These are phyloP conservation scores for Bugula neritina DNA, from an alignment of 2,888 invertebrate genomes.

Conservation along the genomic window DNA sequence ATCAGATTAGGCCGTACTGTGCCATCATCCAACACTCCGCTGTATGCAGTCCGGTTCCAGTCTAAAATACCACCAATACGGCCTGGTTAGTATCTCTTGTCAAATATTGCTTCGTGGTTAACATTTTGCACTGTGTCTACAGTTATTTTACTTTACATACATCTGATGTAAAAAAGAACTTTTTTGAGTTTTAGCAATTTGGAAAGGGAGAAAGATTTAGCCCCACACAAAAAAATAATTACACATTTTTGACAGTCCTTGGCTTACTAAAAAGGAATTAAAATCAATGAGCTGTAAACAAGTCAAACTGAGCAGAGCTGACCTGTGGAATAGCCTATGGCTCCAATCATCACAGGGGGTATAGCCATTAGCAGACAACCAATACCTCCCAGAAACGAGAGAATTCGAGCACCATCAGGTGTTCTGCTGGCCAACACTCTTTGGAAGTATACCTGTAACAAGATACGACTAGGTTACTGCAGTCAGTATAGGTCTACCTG, in stretches of 20 bases:
- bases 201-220: too few relatives aligned
- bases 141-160: too few relatives aligned
- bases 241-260: too few relatives aligned
- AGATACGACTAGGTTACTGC: neutral
- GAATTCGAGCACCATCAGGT: slow-evolving; percentile 30
- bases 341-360: slow-evolving; percentile 35
- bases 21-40: slow-evolving; percentile 32
- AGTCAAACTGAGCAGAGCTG: too few relatives aligned
- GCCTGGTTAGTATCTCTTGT: too few relatives aligned
- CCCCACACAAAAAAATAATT: too few relatives aligned
- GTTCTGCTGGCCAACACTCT: slow-evolving; percentile 35
- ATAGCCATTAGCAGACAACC: slow-evolving; percentile 33
- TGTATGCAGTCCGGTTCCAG: slow-evolving; percentile 33
- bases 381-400: slow-evolving; percentile 32
- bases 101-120: too few relatives aligned
- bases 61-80: slow-evolving; percentile 30
- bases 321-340: slow-evolving; percentile 36
- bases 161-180: too few relatives aligned
- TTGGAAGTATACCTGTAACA: slow-evolving; percentile 33
- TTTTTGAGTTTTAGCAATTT: too few relatives aligned
- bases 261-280: too few relatives aligned
- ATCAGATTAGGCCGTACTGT: slow-evolving; percentile 31
- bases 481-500: neutral
- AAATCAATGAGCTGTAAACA: too few relatives aligned
- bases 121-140: too few relatives aligned